A percentile compares a stretch with the other conserved stretches of the same genome.
phyloP scores from a whole-genome alignment of 2,113 vertebrate genomes.

The Malurus alboscapulatus region DNA sequence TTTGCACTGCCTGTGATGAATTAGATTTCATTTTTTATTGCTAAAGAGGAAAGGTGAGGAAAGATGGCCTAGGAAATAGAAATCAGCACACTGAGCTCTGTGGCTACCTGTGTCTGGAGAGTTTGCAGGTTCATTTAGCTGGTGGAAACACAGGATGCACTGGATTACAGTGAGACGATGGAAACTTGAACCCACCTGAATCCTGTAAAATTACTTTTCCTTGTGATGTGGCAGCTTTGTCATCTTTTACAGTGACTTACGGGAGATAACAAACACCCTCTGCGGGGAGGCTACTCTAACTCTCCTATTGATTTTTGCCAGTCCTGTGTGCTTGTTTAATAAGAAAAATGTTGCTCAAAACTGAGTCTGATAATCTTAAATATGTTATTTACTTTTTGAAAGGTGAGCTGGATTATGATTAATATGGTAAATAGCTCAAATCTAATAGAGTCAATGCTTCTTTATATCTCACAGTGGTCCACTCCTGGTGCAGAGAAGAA shows the following conservation, averaged over 20 bases:
- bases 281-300: neutral
- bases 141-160: neutral
- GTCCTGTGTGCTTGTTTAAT: constrained; percentile 60
- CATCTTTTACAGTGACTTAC: constrained; percentile 53
- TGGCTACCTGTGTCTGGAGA: constrained; percentile 7
- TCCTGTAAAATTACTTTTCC: constrained; percentile 55
- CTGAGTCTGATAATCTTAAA: constrained; percentile 70
- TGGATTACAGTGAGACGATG: neutral
- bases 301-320: constrained; percentile 62
- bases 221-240: constrained; percentile 54
- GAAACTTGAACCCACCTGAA: constrained; percentile 23
- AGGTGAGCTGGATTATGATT: constrained; percentile 79
- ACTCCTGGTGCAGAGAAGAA: neutral
- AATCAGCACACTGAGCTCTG: neutral
- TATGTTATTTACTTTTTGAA: constrained; percentile 79
- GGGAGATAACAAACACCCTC: constrained; percentile 31
- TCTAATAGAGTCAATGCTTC: constrained; percentile 66
- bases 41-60: neutral
- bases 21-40: neutral
- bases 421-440: constrained; percentile 67
- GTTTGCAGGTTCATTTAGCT: constrained; percentile 17
- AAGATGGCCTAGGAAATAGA: neutral
- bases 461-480: constrained; percentile 5
- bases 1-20: neutral
- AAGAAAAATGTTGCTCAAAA: constrained; percentile 76